phyloP scores from a whole-genome alignment of 1,140 invertebrate species.

The Oscheius sp. region DNA sequence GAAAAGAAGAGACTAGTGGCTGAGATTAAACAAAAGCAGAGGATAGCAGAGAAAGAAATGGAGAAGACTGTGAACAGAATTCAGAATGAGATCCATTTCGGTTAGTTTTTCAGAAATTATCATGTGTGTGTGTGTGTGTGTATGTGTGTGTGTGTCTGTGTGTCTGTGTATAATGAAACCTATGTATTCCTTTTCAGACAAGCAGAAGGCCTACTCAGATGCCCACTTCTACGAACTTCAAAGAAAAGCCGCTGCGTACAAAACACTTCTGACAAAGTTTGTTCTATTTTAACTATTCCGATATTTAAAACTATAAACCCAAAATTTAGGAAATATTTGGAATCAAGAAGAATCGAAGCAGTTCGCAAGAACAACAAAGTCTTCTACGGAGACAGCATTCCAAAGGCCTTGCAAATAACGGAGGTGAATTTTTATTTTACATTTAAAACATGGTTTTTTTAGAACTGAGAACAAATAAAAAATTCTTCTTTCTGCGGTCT shows the following conservation, averaged over 20 bases:
- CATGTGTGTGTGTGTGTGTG: constrained; percentile 71
- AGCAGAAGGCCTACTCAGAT: constrained; percentile 75
- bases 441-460: too few species aligned
- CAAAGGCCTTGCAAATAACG: too few species aligned
- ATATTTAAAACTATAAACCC: background rate
- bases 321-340: constrained; percentile 70
- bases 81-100: background rate
- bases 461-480: too few species aligned
- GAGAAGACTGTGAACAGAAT: constrained; percentile 63
- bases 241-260: constrained; percentile 76
- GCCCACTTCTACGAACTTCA: constrained; percentile 76
- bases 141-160: too few species aligned
- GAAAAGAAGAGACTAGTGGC: background rate
- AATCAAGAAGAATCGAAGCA: constrained; percentile 77
- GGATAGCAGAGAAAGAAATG: background rate
- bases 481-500: too few species aligned
- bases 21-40: background rate
- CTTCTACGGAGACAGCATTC: constrained; percentile 76
- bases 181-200: too few species aligned
- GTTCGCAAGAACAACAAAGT: constrained; percentile 78
- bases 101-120: constrained; percentile 70
- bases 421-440: too few species aligned
- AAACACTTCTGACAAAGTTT: constrained; percentile 71
- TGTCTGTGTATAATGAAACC: too few species aligned
- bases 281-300: too few species aligned